These are phyloP conservation scores for Forbesichthys papilliferus DNA, from an alignment of 2,113 vertebrate species.

Conservation along the genomic window DNA sequence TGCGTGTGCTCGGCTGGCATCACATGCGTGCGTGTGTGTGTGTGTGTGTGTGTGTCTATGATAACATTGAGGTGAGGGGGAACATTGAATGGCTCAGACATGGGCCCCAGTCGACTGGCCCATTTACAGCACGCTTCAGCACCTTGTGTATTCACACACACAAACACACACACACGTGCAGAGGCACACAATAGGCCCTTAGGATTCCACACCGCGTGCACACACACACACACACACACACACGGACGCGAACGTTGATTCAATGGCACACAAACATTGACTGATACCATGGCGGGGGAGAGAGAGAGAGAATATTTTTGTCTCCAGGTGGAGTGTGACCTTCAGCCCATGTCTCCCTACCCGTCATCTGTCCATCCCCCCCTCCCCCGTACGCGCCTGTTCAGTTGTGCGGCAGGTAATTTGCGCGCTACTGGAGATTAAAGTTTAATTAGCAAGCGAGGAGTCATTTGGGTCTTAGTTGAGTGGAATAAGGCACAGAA, in stretches of 20 bases:
- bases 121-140: conserved; percentile 42
- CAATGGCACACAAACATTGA: conserved; percentile 21
- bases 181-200: conserved; percentile 1
- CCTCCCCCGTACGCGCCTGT: conserved; percentile 42
- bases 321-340: conserved; percentile 70
- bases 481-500: conserved; percentile 71
- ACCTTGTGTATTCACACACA: conserved; percentile 3
- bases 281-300: conserved; percentile 12
- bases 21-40: conserved; percentile 9
- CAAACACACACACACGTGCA: conserved; percentile 1
- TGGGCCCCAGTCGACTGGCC: conserved; percentile 53
- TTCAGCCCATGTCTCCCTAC: conserved; percentile 68
- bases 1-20: conserved; percentile 51
- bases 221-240: conserved; percentile 5
- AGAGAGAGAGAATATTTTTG: conserved; percentile 23
- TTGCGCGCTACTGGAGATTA: conserved; percentile 80
- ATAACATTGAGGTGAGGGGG: conserved; percentile 63
- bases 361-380: conserved; percentile 47
- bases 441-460: conserved; percentile 80
- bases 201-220: background rate
- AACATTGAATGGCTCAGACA: conserved; percentile 51
- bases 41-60: conserved; percentile 28
- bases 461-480: conserved; percentile 77
- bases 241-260: conserved; percentile 16
- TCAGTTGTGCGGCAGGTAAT: conserved; percentile 78